These are phyloP conservation scores for Macaria notata DNA, from an alignment of 2,888 invertebrate species.

Conservation along the genomic window DNA sequence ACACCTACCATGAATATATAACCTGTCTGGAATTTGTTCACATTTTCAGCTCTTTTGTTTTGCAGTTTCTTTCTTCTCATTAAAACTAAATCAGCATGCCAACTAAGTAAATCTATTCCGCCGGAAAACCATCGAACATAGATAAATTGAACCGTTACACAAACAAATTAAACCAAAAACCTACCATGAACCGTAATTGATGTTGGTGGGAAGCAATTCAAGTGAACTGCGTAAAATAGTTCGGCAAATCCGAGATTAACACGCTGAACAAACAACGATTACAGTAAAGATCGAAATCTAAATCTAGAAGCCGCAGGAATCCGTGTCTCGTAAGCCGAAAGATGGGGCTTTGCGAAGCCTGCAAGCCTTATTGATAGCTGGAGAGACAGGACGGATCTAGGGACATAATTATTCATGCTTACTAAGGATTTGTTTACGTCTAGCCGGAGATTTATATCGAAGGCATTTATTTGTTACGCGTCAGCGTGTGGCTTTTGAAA, in stretches of 20 bases:
- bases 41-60: too few relatives aligned
- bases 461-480: conserved; percentile 1
- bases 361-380: conserved; percentile 49
- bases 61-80: too few relatives aligned
- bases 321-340: conserved; percentile 62
- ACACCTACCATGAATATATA: too few relatives aligned
- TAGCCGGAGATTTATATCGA: conserved; percentile 17
- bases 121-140: neutral
- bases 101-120: too few relatives aligned
- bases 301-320: conserved; percentile 61
- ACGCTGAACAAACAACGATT: conserved; percentile 56
- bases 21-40: too few relatives aligned
- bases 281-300: conserved; percentile 69
- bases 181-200: neutral
- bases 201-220: conserved; percentile 4
- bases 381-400: conserved; percentile 29
- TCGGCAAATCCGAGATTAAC: conserved; percentile 46
- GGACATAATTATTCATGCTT: conserved; percentile 50
- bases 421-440: conserved; percentile 37
- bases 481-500: too few relatives aligned
- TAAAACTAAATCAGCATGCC: too few relatives aligned
- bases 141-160: conserved; percentile 1
- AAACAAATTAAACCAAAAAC: conserved; percentile 1
- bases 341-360: conserved; percentile 54
- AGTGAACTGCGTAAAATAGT: conserved; percentile 21